phyloP scores from a whole-genome alignment of 2,888 invertebrate species.

The Perdita meconis region DNA sequence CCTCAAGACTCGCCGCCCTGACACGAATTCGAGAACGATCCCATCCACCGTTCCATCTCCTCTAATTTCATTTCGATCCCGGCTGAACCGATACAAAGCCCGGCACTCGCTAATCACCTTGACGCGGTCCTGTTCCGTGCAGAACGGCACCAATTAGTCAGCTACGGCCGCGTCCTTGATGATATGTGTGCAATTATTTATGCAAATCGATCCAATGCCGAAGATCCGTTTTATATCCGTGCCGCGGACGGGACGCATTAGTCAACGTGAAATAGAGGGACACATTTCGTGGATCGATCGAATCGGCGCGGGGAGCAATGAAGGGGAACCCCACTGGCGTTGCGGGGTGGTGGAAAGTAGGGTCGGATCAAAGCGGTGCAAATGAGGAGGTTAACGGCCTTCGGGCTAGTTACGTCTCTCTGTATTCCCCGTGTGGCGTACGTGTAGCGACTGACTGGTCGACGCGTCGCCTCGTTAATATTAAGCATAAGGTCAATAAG shows the following conservation, averaged over 20 bases:
- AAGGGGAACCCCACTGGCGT: slow-evolving; percentile 47
- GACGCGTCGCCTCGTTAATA: slow-evolving; percentile 51
- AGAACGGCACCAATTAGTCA: slow-evolving; percentile 60
- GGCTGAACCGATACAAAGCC: slow-evolving; percentile 4
- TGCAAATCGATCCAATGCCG: slow-evolving; percentile 63
- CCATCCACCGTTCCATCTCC: slow-evolving; percentile 19
- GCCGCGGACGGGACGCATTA: slow-evolving; percentile 56
- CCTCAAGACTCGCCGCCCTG: neutral
- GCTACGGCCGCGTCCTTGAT: slow-evolving; percentile 53
- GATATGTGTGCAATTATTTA: slow-evolving; percentile 69
- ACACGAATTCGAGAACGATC: neutral
- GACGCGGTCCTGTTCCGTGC: slow-evolving; percentile 10
- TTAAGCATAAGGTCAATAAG: slow-evolving; percentile 63
- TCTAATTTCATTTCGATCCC: neutral
- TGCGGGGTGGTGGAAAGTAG: slow-evolving; percentile 66
- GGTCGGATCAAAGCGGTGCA: slow-evolving; percentile 74
- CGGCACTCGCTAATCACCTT: slow-evolving; percentile 44
- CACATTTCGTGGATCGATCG: slow-evolving; percentile 67
- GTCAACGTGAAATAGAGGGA: slow-evolving; percentile 68
- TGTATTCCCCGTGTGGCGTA: slow-evolving; percentile 44
- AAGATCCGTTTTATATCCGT: slow-evolving; percentile 63
- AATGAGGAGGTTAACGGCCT: slow-evolving; percentile 74
- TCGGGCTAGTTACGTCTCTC: slow-evolving; percentile 63
- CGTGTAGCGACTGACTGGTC: slow-evolving; percentile 18
- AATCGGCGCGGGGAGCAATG: slow-evolving; percentile 47